Evolutionary conservation across 2,113 vertebrate genomes (phyloP), one percentile per base, ranked within the genome.

Genomic region (Campylomormyrus tamandua): DNA sequence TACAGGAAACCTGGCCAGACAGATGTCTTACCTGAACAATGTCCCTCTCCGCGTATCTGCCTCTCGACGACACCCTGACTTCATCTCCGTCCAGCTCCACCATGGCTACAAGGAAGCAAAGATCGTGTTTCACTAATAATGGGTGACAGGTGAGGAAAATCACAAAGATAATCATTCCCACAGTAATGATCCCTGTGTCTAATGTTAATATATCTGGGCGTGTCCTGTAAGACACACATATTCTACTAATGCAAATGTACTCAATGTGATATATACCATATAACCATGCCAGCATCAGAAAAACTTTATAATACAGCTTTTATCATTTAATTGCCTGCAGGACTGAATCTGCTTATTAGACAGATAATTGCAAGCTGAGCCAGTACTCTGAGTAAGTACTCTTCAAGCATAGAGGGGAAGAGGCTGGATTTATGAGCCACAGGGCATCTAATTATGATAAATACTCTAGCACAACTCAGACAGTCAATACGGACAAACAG

Each of bases 51-150:
- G 98, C 98, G 77, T 95, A 97, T 93, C 96, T 96, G 94, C 98
- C 98, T 95, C 98, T 97, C 91, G 98, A 99, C 31, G 98, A 99
- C 92, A 99, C 97, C 92, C 98, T 96, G 45, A 99, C 94, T 92
- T 98, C 97, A 93, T 99, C 98, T 0, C 98, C 98, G 90, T 99
- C 98, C 93, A 99, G 90, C 93, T 99, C 98, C 8, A 98, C 91
- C 98, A 99, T 99, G 9, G 98, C 98, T 99, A 90, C 90, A 49
- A 66, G 92, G 19, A 89, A 91, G 24, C 70, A 89, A 70, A 80
- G 35, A 80, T 80, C 31, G 5, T 80, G 49, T 42, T 42, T 90
- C 89, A 58, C 49, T 58, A 42, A 62, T 88, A 66, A 42, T 19
- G 7, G 17, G 19, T 45, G 56, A 45, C 17, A 88, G 35, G 53